These are phyloP conservation scores for Galerucella pusilla DNA, from an alignment of 2,888 invertebrate species.

Conservation along the genomic window DNA sequence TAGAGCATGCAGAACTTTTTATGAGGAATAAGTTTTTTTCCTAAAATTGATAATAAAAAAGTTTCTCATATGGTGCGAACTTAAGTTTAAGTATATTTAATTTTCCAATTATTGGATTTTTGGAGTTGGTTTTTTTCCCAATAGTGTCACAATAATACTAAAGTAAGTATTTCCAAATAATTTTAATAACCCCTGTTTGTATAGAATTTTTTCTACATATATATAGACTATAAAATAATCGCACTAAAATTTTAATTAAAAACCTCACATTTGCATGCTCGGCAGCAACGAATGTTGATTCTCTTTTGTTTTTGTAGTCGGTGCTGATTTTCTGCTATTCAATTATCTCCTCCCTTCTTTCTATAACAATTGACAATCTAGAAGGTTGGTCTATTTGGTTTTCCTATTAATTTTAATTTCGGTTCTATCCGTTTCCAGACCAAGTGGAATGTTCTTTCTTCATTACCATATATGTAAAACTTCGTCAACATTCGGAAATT, in stretches of 20 bases:
- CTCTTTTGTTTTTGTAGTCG: constrained; percentile 40
- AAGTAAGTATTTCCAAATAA: not conserved
- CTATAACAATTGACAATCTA: constrained; percentile 47
- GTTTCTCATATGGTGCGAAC: too few species aligned
- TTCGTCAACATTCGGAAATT: not conserved
- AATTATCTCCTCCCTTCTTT: constrained; percentile 45
- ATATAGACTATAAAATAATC: constrained; percentile 20
- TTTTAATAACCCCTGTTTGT: not conserved
- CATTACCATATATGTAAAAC: constrained; percentile 33
- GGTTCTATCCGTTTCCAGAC: constrained; percentile 27
- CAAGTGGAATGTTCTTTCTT: constrained; percentile 26
- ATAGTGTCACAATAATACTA: too few species aligned
- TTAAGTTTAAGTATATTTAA: too few species aligned
- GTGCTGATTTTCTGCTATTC: constrained; percentile 45
- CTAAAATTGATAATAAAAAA: too few species aligned
- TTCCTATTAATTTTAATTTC: constrained; percentile 44
- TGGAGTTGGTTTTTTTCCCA: too few species aligned
- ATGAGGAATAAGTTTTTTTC: too few species aligned
- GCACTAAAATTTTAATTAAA: constrained; percentile 31
- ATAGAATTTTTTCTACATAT: not conserved
- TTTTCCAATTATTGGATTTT: too few species aligned
- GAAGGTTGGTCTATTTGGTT: constrained; percentile 44
- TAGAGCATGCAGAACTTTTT: too few species aligned
- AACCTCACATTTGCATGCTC: constrained; percentile 40
- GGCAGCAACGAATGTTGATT: constrained; percentile 36